Base-by-base conservation (phyloP, 2,797 vertebrate genomes). In the Adelosebastes latens region DNA sequence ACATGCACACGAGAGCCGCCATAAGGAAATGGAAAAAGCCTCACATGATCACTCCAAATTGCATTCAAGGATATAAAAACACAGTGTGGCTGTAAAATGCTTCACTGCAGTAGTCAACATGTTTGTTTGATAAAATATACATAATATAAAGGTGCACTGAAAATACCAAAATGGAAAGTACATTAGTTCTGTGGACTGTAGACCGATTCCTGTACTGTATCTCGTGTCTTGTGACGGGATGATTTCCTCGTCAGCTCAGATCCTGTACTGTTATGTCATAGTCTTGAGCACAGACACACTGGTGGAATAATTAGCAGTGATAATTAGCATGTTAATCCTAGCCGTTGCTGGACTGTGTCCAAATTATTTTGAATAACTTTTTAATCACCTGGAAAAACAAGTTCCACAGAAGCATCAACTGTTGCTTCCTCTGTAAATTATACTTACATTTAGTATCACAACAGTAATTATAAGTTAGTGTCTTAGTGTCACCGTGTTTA, bases 321-420 rank as follows among this genome's bases (percentile, higher is more conserved):
- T 42, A 42, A 42, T 42, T 42, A 42, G 46, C 12, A 2, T 4
- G 16, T 68, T 55, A 53, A 14, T 65, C 1, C 4, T 18, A 75
- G 56, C 29, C 2, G 14, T 53, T 80, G 6, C 8, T 87, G 80
- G 75, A 65, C 0, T 3, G n/a, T 2, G 5, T 60, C 74, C 77
- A 87, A 46, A 64, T 25, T 9, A 10, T 55, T 34, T 79, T 25
- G 13, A 24, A 8, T 27, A 32, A 79, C 34, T 2, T 42, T 22
- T 58, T 42, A 29, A 64, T 72, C 16, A 22, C 61, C 80, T 42
- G 22, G 83, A 72, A 79, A 63, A 89, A 89, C 87, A 2, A 52
- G 88, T 89, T 87, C 9, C 46, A 20, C 72, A 1, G 8, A 66
- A 4, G 27, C 6, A 11, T 49, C 55, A 42, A 24, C 64, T 20